Conservation (phyloP, 2,113 vertebrate species). For the Vombatus ursinus region DNA sequence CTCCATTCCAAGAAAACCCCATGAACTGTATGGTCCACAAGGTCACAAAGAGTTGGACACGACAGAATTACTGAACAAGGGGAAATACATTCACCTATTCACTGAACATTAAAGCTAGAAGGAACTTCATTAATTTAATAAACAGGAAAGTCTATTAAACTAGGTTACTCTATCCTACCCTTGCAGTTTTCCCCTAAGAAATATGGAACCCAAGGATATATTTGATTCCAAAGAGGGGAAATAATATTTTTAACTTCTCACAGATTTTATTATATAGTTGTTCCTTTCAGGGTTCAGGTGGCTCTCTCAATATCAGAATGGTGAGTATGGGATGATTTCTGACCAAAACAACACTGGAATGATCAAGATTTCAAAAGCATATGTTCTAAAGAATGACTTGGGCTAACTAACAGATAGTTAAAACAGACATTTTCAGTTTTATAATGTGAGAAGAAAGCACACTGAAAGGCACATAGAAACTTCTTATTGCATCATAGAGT, state of each 20-base stretch:
- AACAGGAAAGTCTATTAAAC: background rate
- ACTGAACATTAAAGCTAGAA: background rate
- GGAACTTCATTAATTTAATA: background rate
- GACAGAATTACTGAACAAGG: background rate
- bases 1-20: background rate
- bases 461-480: background rate
- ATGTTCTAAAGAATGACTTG: background rate
- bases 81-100: background rate
- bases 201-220: background rate
- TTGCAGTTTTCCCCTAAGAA: background rate
- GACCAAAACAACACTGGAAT: background rate
- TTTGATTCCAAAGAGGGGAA: background rate
- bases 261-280: accelerated
- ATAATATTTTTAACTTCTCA: accelerated
- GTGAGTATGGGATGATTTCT: too few species aligned
- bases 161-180: background rate
- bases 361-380: too few species aligned
- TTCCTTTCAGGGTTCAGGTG: background rate
- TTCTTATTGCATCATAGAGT: background rate
- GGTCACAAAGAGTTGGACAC: background rate
- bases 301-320: background rate
- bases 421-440: background rate
- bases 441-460: too few species aligned
- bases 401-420: background rate
- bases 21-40: background rate